A percentile compares a stretch with the other conserved stretches of the same genome.
phyloP scores from a whole-genome alignment of 2,113 vertebrate genomes.

The Arothron firmamentum region DNA sequence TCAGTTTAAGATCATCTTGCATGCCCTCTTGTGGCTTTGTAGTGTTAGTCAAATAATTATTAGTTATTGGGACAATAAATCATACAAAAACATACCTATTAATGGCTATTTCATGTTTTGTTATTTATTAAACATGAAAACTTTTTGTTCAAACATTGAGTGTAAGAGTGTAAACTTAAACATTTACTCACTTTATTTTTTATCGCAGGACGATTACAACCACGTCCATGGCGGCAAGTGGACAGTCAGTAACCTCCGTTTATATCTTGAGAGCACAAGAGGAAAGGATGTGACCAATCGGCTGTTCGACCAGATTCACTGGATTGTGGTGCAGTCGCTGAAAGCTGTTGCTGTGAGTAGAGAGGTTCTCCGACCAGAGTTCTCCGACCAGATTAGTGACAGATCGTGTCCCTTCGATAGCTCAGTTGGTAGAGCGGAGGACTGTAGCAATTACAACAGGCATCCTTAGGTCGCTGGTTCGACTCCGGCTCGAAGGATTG shows the following conservation, averaged over 20 bases:
- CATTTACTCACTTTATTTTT: neutral
- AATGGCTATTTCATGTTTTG: too few relatives aligned
- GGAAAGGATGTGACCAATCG: slow-evolving; percentile 90
- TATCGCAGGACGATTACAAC: slow-evolving; percentile 92
- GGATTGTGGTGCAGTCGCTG: slow-evolving; percentile 96
- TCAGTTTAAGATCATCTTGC: neutral
- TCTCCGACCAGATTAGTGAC: neutral
- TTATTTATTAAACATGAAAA: too few relatives aligned
- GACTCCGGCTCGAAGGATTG: slow-evolving; percentile 32
- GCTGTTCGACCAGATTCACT: slow-evolving; percentile 96
- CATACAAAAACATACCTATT: too few relatives aligned
- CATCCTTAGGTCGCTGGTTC: slow-evolving; percentile 39
- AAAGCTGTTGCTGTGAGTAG: slow-evolving; percentile 92
- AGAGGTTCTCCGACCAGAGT: neutral
- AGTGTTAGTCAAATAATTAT: too few relatives aligned
- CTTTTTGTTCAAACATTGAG: too few relatives aligned
- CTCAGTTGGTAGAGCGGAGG: slow-evolving; percentile 67
- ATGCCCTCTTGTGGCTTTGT: neutral
- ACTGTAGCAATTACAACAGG: slow-evolving; percentile 63
- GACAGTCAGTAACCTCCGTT: slow-evolving; percentile 91
- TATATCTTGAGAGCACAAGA: slow-evolving; percentile 95
- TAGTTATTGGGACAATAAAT: too few relatives aligned
- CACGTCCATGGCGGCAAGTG: slow-evolving; percentile 97
- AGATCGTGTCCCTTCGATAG: slow-evolving; percentile 72
- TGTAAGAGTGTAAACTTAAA: too few relatives aligned